phyloP scores from a whole-genome alignment of 2,797 vertebrate genomes.

The Centroberyx gerrardi region DNA sequence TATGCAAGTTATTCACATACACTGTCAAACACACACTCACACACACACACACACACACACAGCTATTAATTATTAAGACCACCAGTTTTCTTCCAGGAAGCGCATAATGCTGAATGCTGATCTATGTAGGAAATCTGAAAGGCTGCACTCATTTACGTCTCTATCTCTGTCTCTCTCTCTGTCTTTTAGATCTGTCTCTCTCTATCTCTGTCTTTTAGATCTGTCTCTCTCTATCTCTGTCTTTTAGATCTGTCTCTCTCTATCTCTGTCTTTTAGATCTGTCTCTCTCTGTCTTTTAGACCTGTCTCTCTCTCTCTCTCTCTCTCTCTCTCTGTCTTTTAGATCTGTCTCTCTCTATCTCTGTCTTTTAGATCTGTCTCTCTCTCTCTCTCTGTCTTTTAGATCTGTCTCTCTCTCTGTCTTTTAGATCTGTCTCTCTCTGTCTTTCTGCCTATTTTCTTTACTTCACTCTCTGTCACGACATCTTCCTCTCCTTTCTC shows the following conservation, averaged over 20 bases:
- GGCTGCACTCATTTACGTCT: conserved; percentile 24
- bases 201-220: not conserved
- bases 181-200: not conserved
- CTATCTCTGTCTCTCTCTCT: conserved; percentile 17
- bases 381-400: not conserved
- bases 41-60: conserved; percentile 24
- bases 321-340: not conserved
- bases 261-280: not conserved
- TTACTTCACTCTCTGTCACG: not conserved
- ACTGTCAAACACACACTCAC: conserved; percentile 17
- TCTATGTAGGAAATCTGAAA: conserved; percentile 63
- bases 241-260: not conserved
- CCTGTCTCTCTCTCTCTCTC: no score
- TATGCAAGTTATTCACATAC: not conserved
- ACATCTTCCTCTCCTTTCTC: no score
- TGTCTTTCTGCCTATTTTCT: not conserved
- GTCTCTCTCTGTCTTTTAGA: not conserved
- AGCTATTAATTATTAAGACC: conserved; percentile 70
- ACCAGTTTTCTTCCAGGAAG: conserved; percentile 55
- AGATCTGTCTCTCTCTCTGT: not conserved
- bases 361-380: conserved; percentile 4
- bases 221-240: not conserved
- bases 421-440: not conserved
- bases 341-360: not conserved
- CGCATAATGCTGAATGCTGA: conserved; percentile 63